Evolutionary conservation across 1,140 invertebrate genomes (phyloP).

Genomic region (Gonioctena quinquepunctata): DNA sequence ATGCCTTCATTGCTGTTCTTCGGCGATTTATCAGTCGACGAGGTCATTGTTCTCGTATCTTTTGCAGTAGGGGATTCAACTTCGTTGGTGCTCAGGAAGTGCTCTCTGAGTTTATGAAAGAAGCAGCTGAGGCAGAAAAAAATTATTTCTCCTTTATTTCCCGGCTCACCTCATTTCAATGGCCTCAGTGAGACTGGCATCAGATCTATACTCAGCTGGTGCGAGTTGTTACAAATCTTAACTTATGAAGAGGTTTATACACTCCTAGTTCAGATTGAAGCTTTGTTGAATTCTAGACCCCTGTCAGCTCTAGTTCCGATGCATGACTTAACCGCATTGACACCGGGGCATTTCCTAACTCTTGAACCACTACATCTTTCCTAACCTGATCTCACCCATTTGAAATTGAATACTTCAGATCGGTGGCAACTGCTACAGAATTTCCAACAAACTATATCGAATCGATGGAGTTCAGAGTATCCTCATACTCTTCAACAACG

Average conservation of each 20-base stretch:
- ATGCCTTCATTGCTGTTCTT: constrained; percentile 19
- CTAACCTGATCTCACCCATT: neutral
- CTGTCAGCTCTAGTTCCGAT: neutral
- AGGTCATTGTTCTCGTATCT: constrained; percentile 34
- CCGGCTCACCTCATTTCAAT: neutral
- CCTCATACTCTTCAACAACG: neutral
- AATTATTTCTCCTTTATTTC: neutral
- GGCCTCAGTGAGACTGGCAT: constrained; percentile 22
- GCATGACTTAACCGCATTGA: constrained; percentile 2
- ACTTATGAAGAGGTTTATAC: constrained; percentile 26
- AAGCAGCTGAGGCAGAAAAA: neutral
- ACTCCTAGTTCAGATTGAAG: constrained; percentile 21
- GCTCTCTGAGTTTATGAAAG: neutral
- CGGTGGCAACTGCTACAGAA: neutral
- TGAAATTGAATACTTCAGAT: neutral
- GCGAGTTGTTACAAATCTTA: constrained; percentile 7
- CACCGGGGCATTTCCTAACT: constrained; percentile 12
- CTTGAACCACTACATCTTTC: neutral
- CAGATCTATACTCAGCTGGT: constrained; percentile 19
- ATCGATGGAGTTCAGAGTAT: neutral
- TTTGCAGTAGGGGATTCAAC: constrained; percentile 51
- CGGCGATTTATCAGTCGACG: constrained; percentile 20
- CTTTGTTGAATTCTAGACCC: constrained; percentile 17
- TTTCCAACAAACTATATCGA: neutral
- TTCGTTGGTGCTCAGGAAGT: constrained; percentile 48